A percentile compares a stretch with the other conserved stretches of the same genome.
Evolutionary conservation across 2,797 vertebrate species (phyloP).

Genomic region (Pangasius krempfi): DNA sequence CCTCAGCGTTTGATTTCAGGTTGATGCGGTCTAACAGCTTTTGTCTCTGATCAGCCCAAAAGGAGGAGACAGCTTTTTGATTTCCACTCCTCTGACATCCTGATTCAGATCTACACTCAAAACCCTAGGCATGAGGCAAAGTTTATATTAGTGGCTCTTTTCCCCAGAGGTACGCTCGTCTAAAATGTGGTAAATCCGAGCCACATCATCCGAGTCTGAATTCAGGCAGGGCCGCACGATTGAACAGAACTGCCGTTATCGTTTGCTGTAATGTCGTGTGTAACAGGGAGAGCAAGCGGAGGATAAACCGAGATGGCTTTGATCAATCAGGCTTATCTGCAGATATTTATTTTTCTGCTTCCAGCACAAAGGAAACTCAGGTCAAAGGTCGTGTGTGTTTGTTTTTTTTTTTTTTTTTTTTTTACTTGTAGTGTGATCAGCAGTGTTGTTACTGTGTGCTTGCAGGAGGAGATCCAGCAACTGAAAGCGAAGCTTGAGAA

Average conservation of each 20-base stretch:
- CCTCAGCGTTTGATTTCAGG: background rate
- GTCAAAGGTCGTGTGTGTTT: constrained; percentile 15
- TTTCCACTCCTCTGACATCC: background rate
- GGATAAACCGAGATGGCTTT: background rate
- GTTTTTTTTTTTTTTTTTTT: background rate
- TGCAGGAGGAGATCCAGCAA: constrained; percentile 93
- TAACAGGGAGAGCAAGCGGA: background rate
- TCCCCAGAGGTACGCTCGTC: background rate
- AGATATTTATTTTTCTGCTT: constrained; percentile 2
- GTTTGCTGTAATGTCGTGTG: background rate
- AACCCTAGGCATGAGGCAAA: background rate
- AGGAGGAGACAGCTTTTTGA: constrained; percentile 25
- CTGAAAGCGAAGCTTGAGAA: constrained; percentile 88
- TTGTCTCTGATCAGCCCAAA: constrained; percentile 5
- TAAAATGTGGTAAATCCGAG: background rate
- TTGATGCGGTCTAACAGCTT: background rate
- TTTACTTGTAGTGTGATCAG: background rate
- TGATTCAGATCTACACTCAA: constrained; percentile 23
- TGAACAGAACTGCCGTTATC: background rate
- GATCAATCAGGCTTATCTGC: constrained; percentile 18
- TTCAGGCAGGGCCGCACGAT: background rate
- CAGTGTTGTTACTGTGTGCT: constrained; percentile 13
- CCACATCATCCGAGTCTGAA: background rate
- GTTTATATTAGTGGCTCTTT: background rate
- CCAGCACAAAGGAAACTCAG: background rate